Percentiles rank a stretch among this genome's conserved stretches.
Conservation (phyloP, 2,888 invertebrate species). For the Philaethria dido region DNA sequence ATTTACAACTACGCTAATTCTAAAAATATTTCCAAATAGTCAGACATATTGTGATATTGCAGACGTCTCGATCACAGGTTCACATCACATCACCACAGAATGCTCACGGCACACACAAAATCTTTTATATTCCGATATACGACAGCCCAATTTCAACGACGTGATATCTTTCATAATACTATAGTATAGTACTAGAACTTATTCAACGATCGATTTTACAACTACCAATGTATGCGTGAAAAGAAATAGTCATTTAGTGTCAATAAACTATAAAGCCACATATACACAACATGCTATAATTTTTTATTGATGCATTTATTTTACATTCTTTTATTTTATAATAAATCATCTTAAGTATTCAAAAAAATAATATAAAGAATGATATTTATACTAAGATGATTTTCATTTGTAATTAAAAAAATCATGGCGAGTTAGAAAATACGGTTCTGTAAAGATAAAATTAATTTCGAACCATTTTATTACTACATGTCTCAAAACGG, state of each 20-base stretch:
- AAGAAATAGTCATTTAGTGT: constrained; percentile 31
- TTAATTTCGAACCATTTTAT: no score
- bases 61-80: constrained; percentile 74
- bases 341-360: no score
- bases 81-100: constrained; percentile 47
- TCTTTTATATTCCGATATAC: constrained; percentile 31
- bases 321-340: no score
- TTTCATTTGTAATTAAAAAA: no score
- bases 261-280: constrained; percentile 32
- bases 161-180: constrained; percentile 6
- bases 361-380: no score
- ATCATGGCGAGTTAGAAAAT: no score
- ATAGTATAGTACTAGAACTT: constrained; percentile 10
- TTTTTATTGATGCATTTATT: no score
- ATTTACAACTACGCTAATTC: constrained; percentile 71
- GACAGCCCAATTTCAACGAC: constrained; percentile 8
- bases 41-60: constrained; percentile 79
- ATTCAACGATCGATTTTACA: constrained; percentile 20
- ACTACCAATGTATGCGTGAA: constrained; percentile 29
- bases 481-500: no score
- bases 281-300: not conserved
- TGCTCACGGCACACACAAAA: constrained; percentile 33
- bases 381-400: no score
- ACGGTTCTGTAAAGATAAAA: no score
- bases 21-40: constrained; percentile 84